Evolutionary conservation across 2,888 invertebrate genomes (phyloP), one percentile per base, ranked within the genome.

Genomic region (Caenorhabditis macrosperma): DNA sequence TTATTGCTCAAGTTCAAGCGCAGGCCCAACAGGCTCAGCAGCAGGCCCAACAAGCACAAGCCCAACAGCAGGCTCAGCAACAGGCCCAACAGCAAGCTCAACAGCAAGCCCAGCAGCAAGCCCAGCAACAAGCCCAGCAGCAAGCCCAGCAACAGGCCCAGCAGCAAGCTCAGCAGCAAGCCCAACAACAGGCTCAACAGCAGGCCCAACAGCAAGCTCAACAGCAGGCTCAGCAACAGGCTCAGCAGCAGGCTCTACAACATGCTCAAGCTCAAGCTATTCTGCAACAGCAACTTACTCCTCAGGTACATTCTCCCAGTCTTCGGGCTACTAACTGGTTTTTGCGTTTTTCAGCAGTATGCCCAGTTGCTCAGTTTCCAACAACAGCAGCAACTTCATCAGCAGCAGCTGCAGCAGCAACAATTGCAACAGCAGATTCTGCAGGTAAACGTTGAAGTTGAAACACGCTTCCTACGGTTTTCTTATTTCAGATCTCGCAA

Each of bases 191-290:
- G 6, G 38, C 38, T n/a, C 38, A 22, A n/a, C 57, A 57, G 24
- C 57, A 35, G 20, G 50, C 48, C 20, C 68, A 67, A 33, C 48
- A 63, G 33, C 33, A 63, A n/a, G 46, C 30, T 20, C 74, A 74
- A 20, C 75, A 79, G 55, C 61, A 44, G 15, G 57, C 57, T 26
- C 57, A 54, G 33, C 75, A 64, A 35, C 76, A 77, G 48, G 64
- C 59, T 2, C 69, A 46, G 35, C 52, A 38, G 22, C 50, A 52
- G 12, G 38, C 66, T 50, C 48, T 50, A 20, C 30, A 9, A n/a
- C 20, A 38, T 15, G 33, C 33, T 24, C 67, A 68, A 17, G 55
- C 63, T 15, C 46, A 60, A 20, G 44, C 17, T 12, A 57, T 48
- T 33, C 26, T 30, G 33, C 67, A 54, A 28, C 59, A 46, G 30